These are phyloP conservation scores for Acanthochromis polyacanthus DNA, from an alignment of 2,113 vertebrate species.

Conservation along the genomic window DNA sequence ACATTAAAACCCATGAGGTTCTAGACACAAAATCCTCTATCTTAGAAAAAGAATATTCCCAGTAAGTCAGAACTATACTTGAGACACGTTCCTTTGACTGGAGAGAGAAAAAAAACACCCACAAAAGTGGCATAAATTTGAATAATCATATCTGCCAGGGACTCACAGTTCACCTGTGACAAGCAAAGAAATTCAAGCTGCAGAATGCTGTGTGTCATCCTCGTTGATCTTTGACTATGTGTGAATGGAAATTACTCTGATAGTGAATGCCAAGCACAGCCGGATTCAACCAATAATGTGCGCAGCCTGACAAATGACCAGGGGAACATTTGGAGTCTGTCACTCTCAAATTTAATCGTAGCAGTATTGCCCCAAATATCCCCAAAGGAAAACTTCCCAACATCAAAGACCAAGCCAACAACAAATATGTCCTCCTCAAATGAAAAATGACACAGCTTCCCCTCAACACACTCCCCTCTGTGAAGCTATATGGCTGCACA, in stretches of 20 bases:
- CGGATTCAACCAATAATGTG: conserved; percentile 56
- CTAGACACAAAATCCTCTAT: conserved; percentile 27
- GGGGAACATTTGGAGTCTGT: conserved; percentile 50
- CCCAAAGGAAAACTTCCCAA: conserved; percentile 56
- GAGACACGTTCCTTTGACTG: conserved; percentile 44
- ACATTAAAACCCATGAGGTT: conserved; percentile 35
- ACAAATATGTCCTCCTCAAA: conserved; percentile 65
- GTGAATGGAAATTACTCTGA: conserved; percentile 55
- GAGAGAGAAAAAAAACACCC: conserved; percentile 17
- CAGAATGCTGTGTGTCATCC: conserved; percentile 51
- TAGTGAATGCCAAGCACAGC: conserved; percentile 26
- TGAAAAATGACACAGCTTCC: conserved; percentile 63
- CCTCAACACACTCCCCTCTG: conserved; percentile 35
- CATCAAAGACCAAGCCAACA: conserved; percentile 65
- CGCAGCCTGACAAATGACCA: conserved; percentile 48
- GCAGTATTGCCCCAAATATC: conserved; percentile 40
- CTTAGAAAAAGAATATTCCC: conserved; percentile 37
- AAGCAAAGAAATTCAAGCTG: conserved; percentile 57
- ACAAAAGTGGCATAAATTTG: conserved; percentile 67
- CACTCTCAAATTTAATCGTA: conserved; percentile 57
- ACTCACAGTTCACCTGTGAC: conserved; percentile 68
- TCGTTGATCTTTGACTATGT: conserved; percentile 67
- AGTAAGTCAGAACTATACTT: conserved; percentile 20
- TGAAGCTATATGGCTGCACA: conserved; percentile 51
- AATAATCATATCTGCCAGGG: conserved; percentile 63